Conservation (phyloP, 2,113 vertebrate species). For the Macquaria australasica region DNA sequence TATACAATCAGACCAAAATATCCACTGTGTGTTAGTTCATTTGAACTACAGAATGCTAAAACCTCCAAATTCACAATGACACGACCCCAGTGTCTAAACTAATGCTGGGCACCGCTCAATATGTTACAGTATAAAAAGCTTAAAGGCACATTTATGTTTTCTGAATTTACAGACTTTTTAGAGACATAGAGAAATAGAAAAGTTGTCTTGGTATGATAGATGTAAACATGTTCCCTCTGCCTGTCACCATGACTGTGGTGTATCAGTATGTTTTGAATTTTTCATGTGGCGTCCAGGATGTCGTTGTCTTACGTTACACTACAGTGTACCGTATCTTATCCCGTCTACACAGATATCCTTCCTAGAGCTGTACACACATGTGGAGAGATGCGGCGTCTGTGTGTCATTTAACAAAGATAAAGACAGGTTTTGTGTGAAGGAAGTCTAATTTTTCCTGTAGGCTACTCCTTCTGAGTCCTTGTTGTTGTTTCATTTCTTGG, state of each 20-base stretch:
- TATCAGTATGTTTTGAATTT: conserved; percentile 65
- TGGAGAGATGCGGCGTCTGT: neutral
- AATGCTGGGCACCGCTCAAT: neutral
- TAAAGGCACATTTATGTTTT: neutral
- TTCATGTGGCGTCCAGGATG: conserved; percentile 62
- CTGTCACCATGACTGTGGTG: neutral
- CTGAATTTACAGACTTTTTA: neutral
- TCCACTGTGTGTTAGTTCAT: neutral
- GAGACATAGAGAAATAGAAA: neutral
- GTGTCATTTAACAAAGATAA: neutral
- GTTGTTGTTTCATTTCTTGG: neutral
- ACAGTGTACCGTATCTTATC: conserved; percentile 20
- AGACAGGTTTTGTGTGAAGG: neutral
- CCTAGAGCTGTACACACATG: neutral
- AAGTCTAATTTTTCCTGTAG: neutral
- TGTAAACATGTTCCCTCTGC: neutral
- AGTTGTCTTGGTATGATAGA: neutral
- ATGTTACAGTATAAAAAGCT: neutral
- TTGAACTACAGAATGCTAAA: neutral
- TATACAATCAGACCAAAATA: no score
- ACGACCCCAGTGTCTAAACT: neutral
- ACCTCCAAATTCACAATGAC: neutral
- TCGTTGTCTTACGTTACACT: conserved; percentile 55
- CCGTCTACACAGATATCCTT: neutral
- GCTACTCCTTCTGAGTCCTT: neutral